Conservation (phyloP, 2,888 invertebrate genomes). For the Dascillus cervinus region DNA sequence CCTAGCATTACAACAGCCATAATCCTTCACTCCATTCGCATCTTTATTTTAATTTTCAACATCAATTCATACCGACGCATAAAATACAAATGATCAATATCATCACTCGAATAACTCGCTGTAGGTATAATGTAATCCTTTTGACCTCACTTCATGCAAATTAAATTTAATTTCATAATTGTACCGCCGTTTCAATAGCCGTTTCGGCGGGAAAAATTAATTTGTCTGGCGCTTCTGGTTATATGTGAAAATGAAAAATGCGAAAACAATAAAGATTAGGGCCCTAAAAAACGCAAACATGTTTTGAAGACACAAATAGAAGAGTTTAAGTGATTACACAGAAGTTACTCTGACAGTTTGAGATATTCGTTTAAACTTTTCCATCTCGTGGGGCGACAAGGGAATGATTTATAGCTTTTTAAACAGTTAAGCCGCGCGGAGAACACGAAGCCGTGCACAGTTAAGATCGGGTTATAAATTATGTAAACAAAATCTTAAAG, state of each 20-base stretch:
- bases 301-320: constrained; percentile 15
- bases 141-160: too few species aligned
- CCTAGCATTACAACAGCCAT: too few species aligned
- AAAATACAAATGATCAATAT: too few species aligned
- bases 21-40: too few species aligned
- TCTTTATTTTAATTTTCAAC: too few species aligned
- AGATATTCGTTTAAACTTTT: constrained; percentile 33
- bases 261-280: constrained; percentile 12
- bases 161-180: not conserved
- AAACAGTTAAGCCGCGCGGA: constrained; percentile 24
- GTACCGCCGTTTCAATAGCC: not conserved
- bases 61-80: too few species aligned
- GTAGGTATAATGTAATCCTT: too few species aligned
- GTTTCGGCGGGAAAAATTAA: too few species aligned
- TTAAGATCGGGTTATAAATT: constrained; percentile 19
- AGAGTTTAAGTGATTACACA: constrained; percentile 16
- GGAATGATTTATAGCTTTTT: constrained; percentile 30
- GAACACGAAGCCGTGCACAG: constrained; percentile 15
- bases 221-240: too few species aligned
- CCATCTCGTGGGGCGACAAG: constrained; percentile 29
- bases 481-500: constrained; percentile 22
- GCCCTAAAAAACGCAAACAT: constrained; percentile 13
- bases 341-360: constrained; percentile 24
- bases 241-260: constrained; percentile 13
- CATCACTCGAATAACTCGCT: too few species aligned